Conservation (phyloP, 2,113 vertebrate genomes). For the Tetrax tetrax region DNA sequence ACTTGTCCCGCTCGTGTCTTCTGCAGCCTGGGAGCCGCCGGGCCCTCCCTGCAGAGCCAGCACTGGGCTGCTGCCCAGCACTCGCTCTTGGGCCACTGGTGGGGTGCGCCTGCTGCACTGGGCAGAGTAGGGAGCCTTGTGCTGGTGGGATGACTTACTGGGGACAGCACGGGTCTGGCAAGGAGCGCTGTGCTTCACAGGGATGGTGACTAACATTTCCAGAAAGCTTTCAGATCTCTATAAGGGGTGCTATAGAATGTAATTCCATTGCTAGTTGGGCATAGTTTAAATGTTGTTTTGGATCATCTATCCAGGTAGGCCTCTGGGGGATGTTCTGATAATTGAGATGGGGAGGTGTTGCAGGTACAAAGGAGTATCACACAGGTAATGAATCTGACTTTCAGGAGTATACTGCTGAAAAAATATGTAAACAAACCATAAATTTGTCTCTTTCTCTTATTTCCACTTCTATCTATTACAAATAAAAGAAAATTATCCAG, state of each 20-base stretch:
- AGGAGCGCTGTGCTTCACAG: rapidly evolving
- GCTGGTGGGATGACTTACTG: neutral
- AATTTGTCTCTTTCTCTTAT: neutral
- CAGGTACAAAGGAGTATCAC: neutral
- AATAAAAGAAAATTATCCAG: neutral
- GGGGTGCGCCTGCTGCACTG: neutral
- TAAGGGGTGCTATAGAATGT: neutral
- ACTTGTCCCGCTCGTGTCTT: too few species aligned
- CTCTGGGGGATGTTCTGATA: neutral
- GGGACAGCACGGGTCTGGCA: rapidly evolving
- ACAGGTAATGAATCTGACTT: neutral
- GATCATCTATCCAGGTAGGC: neutral
- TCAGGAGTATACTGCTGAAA: neutral
- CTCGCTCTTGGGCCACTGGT: too few species aligned
- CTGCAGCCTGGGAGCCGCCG: neutral
- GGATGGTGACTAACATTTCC: rapidly evolving
- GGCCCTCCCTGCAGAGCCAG: neutral
- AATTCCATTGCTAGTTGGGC: neutral
- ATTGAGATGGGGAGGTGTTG: neutral
- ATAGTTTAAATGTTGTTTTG: neutral
- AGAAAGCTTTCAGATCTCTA: neutral
- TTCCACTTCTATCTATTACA: neutral
- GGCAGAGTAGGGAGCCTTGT: constrained; percentile 29
- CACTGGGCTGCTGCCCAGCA: neutral
- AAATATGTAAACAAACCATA: neutral